phyloP scores from a whole-genome alignment of 2,113 vertebrate species.

The Scomber japonicus region DNA sequence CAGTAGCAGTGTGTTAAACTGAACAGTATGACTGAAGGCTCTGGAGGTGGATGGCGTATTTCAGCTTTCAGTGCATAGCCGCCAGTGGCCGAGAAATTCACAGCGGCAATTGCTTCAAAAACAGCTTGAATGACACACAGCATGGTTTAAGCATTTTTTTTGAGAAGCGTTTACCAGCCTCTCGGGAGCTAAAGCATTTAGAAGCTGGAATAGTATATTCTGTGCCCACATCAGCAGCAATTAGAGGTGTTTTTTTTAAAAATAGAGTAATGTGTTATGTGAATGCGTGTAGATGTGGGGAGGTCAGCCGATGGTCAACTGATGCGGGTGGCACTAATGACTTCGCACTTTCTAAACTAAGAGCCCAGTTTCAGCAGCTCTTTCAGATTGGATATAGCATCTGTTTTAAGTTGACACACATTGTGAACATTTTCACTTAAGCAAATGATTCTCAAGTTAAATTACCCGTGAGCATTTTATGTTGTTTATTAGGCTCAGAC shows the following conservation, averaged over 20 bases:
- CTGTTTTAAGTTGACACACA: too few species aligned
- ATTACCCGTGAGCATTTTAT: too few species aligned
- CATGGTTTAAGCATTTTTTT: too few species aligned
- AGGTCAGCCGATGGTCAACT: constrained; percentile 20
- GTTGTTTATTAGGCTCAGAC: too few species aligned
- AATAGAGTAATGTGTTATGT: constrained; percentile 2
- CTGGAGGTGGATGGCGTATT: constrained; percentile 7
- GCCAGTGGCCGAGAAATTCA: not conserved
- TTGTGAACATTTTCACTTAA: too few species aligned
- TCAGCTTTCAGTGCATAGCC: constrained; percentile 4
- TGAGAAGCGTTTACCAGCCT: too few species aligned
- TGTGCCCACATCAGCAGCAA: not conserved
- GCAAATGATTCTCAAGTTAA: not conserved
- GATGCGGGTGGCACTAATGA: constrained; percentile 18
- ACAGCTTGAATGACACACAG: too few species aligned
- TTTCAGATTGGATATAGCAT: too few species aligned
- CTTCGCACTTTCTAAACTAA: constrained; percentile 5
- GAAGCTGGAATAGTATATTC: too few species aligned
- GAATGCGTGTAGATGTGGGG: not conserved
- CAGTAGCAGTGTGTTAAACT: constrained; percentile 6
- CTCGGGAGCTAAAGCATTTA: too few species aligned
- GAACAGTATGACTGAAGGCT: constrained; percentile 16
- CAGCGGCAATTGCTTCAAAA: constrained; percentile 10
- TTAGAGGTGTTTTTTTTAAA: not conserved
- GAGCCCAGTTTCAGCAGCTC: not conserved